Evolutionary conservation across 2,797 vertebrate genomes (phyloP).

Genomic region (Poeciliopsis gracilis): DNA sequence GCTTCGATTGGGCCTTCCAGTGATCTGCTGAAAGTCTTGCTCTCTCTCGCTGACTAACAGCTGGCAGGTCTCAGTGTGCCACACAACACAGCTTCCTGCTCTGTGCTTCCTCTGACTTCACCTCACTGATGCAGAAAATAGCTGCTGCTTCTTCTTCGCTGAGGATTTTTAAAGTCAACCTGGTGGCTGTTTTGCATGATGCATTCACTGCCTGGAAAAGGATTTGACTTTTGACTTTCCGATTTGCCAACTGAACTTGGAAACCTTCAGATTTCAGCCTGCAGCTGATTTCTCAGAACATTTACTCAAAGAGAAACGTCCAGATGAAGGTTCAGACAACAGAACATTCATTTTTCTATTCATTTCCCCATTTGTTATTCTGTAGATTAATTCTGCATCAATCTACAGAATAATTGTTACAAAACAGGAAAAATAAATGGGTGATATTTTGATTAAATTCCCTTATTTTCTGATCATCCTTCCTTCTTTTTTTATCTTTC

Average conservation of each 20-base stretch:
- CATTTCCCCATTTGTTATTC: neutral
- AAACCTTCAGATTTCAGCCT: neutral
- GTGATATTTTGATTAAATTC: neutral
- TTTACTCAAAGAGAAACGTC: slow-evolving; percentile 6
- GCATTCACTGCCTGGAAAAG: neutral
- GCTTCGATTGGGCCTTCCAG: neutral
- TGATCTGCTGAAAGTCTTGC: neutral
- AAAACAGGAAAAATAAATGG: neutral
- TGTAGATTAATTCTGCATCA: neutral
- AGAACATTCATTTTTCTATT: neutral
- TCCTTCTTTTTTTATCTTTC: neutral
- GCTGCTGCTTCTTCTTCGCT: neutral
- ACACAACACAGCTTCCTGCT: neutral
- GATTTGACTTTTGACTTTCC: neutral
- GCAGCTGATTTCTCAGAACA: neutral
- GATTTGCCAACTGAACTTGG: neutral
- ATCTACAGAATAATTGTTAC: neutral
- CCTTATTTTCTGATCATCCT: neutral
- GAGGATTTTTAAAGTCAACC: neutral
- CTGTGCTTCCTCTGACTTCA: neutral
- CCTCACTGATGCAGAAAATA: slow-evolving; percentile 2
- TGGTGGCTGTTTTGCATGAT: neutral
- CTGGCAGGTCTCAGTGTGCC: neutral
- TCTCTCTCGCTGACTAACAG: neutral
- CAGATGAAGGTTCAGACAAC: neutral